Conservation (phyloP, 53 echinoderm and acorn worm genomes). For the Holothuria scabra region DNA sequence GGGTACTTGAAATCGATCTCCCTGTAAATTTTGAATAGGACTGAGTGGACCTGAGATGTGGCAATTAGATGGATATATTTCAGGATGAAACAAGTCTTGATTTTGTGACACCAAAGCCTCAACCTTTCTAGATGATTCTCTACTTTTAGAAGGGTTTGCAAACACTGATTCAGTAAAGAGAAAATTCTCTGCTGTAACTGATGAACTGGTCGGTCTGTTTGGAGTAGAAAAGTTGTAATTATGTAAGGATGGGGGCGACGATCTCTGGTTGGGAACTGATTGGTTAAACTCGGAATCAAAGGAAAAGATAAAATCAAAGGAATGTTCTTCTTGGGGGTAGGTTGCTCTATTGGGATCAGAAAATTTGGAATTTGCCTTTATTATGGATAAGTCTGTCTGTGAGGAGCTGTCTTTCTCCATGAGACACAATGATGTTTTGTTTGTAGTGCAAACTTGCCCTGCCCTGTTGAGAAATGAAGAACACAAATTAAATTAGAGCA, state of each 20-base stretch:
- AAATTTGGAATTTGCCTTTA: not conserved
- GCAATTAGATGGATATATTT: constrained; percentile 3
- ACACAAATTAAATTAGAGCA: too few species aligned
- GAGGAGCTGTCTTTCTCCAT: constrained; percentile 44
- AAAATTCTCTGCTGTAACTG: constrained; percentile 3
- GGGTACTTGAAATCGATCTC: constrained; percentile 40
- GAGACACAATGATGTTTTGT: constrained; percentile 1
- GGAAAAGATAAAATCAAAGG: constrained; percentile 47
- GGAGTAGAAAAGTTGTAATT: constrained; percentile 18
- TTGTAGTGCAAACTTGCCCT: too few species aligned
- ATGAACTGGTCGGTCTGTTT: not conserved
- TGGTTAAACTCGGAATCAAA: constrained; percentile 50
- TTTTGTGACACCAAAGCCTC: not conserved
- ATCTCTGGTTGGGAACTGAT: not conserved
- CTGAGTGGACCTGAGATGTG: not conserved
- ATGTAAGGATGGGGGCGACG: not conserved
- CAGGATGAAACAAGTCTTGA: constrained; percentile 19
- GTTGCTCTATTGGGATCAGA: not conserved
- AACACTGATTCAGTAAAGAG: constrained; percentile 30
- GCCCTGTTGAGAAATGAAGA: too few species aligned
- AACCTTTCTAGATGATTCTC: not conserved
- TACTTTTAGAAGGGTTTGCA: constrained; percentile 15
- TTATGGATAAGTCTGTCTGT: constrained; percentile 11
- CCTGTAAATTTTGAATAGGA: not conserved
- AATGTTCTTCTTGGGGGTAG: constrained; percentile 37